Base-by-base conservation (phyloP, 2,888 invertebrate species). In the Netelia virgata region DNA sequence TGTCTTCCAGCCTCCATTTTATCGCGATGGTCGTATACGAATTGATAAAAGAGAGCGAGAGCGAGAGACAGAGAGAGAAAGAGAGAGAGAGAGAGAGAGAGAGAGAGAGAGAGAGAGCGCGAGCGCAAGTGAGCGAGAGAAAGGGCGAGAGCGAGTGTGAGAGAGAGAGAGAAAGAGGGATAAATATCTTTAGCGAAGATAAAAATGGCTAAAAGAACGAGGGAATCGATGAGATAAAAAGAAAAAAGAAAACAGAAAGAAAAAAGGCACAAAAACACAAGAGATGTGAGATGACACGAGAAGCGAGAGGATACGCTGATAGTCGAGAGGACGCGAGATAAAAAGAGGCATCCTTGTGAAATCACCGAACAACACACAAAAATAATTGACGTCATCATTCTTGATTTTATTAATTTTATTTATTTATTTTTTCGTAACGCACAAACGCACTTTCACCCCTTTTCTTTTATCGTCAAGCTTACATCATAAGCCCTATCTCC, bases 261-360 rank as follows among this genome's bases (percentile, higher is more conserved):
- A 72, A 72, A 78, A 73, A 36, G 28, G 28, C 28, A 28, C 28
- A 28, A 59, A 50, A 47, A 61, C 28, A 74, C 64, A 28, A 9
- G 64, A 57, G 57, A 64, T 23, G 64, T 41, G 41, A 64, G 64
- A 36, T n/a, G 8, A 72, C 59, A 75, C 47, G 23, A 86, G 86
- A 74, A 86, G 73, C 72, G 66, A 86, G 79, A 73, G 66, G 63
- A 74, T 75, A 84, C 43, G 47, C 72, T 70, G 86, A 89, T 75
- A 83, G 11, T 64, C 59, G 36, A 77, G 63, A 79, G 64, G 86
- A 83, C 47, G 64, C 84, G 74, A 89, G 87, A 91, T 89, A 89
- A 85, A 89, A 85, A 90, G 90, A 91, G 91, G 92, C 91, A 90
- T 89, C 90, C 89, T 88, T 87, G 87, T 79, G 70, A 74, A 69